Conservation (phyloP, 2,797 vertebrate genomes). For the Clamator glandarius region DNA sequence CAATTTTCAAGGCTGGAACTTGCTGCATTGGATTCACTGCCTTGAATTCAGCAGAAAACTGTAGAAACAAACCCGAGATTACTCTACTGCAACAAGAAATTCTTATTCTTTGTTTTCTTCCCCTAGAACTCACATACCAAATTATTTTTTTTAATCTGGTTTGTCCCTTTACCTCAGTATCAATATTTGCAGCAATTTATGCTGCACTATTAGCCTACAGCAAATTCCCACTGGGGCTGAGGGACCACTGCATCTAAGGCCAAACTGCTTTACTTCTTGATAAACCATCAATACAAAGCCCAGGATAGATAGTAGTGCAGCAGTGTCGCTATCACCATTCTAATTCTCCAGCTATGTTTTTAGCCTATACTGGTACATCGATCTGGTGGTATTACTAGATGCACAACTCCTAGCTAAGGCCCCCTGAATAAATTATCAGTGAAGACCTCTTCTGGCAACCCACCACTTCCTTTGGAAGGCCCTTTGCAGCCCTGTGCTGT, state of each 20-base stretch:
- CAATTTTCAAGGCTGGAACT: slow-evolving; percentile 92
- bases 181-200: neutral
- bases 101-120: neutral
- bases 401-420: neutral
- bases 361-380: neutral
- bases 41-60: slow-evolving; percentile 87
- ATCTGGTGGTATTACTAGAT: fast-evolving
- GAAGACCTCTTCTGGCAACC: neutral
- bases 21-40: slow-evolving; percentile 93
- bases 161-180: neutral
- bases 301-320: neutral
- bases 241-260: neutral
- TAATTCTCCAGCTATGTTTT: neutral
- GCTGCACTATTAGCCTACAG: neutral
- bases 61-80: slow-evolving; percentile 41
- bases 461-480: neutral
- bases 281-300: neutral
- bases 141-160: neutral
- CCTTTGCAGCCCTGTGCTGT: neutral
- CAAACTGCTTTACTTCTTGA: neutral
- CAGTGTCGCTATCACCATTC: neutral
- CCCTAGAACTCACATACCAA: neutral
- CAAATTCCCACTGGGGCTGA: neutral
- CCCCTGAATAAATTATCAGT: neutral
- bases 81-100: neutral